Base-by-base conservation (phyloP, 2,113 vertebrate species). In the Onychorhynchus coronatus region DNA sequence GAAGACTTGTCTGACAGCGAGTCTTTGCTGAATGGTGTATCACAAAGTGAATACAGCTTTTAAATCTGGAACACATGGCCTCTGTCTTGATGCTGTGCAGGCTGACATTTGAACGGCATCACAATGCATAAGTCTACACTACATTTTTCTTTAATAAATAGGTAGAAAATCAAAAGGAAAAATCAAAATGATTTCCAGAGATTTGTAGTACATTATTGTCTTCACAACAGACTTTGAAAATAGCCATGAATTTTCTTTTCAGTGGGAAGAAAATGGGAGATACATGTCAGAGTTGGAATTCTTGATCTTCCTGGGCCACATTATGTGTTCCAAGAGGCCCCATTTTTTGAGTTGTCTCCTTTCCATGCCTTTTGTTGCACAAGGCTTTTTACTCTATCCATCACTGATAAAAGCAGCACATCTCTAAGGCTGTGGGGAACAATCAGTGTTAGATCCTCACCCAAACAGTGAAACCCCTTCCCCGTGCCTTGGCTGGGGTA, bases 21-120 rank as follows among this genome's bases (percentile, higher is more conserved):
- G 85, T 93, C 88, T 61, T 91, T 92, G 61, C 84, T 97, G 95
- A 93, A 86, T 75, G 81, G 74, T 93, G 17, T 89, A 91, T 93
- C 96, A 84, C 91, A 79, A 94, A 94, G 91, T 82, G 92, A 97
- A 96, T 97, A 91, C 78, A 95, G 88, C 88, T 96, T 95, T 96
- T 89, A 97, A 95, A 96, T 97, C 58, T 94, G 93, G 81, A 97
- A 92, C 97, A 96, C 75, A 92, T 95, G 96, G 91, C 31, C 41
- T 77, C 73, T 77, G 91, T 76, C 85, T 94, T 95, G 93, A 94
- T 86, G 89, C 68, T 95, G 2, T 88, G 81, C 97, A 94, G 95
- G 68, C 93, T 95, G 85, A 94, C 61, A 65, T 92, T 90, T 92
- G 84, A 94, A 93, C 58, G 85, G 50, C 88, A 59, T 94, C 91